A percentile compares a stretch with the other conserved stretches of the same genome.
Conservation (phyloP, 2,888 invertebrate genomes). For the Ormyrus rosae region DNA sequence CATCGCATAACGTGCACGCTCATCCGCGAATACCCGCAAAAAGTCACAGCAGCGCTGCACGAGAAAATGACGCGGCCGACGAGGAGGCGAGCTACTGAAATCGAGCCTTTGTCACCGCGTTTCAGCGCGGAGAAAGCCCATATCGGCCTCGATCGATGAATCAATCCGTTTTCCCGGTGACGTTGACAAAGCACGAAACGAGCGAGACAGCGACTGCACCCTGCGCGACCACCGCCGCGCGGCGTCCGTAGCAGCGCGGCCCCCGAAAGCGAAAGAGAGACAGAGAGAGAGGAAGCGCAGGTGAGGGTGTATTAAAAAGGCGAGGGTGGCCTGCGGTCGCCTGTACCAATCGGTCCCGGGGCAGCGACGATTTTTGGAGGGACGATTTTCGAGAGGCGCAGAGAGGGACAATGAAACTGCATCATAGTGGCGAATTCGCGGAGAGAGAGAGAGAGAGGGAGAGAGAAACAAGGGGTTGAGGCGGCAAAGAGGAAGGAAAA, state of each 20-base stretch:
- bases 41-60: too few species aligned
- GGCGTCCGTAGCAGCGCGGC: neutral
- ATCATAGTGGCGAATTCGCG: neutral
- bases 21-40: too few species aligned
- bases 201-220: neutral
- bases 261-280: too few species aligned
- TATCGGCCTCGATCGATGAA: constrained; percentile 72
- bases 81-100: constrained; percentile 28
- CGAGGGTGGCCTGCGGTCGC: constrained; percentile 70
- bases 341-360: too few species aligned
- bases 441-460: constrained; percentile 1
- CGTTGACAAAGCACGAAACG: constrained; percentile 67
- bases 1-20: too few species aligned
- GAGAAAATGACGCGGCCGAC: too few species aligned
- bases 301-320: constrained; percentile 74
- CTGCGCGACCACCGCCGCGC: constrained; percentile 3
- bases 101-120: constrained; percentile 69
- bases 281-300: constrained; percentile 62
- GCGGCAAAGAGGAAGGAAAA: constrained; percentile 54
- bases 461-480: neutral
- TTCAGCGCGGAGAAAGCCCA: constrained; percentile 66
- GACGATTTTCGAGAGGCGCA: constrained; percentile 57
- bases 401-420: constrained; percentile 13
- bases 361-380: constrained; percentile 46
- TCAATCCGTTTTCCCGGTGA: constrained; percentile 72